Evolutionary conservation across 2,797 vertebrate genomes (phyloP).

Genomic region (Sparidentex hasta): DNA sequence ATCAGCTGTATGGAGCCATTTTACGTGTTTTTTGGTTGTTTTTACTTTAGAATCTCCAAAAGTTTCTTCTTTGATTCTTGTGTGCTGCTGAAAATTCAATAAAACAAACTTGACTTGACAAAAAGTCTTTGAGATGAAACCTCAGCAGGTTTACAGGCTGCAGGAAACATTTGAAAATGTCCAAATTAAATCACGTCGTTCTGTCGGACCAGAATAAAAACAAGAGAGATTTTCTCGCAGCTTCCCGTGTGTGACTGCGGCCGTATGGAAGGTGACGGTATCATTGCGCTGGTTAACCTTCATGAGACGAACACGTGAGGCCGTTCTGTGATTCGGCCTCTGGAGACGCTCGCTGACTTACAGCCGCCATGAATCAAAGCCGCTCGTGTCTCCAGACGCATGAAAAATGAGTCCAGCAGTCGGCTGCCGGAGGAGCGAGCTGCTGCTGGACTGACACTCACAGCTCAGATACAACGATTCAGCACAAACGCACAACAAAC

Average conservation of each 20-base stretch:
- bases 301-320: slow-evolving; percentile 10
- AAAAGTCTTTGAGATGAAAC: too few relatives aligned
- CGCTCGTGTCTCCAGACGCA: background rate
- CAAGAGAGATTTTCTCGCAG: too few relatives aligned
- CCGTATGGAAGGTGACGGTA: background rate
- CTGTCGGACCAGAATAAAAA: too few relatives aligned
- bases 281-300: slow-evolving; percentile 28
- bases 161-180: too few relatives aligned
- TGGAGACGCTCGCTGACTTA: slow-evolving; percentile 17
- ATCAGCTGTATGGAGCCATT: too few relatives aligned
- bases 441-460: slow-evolving; percentile 36
- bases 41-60: too few relatives aligned
- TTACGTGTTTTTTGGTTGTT: too few relatives aligned
- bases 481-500: slow-evolving; percentile 54
- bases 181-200: too few relatives aligned
- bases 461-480: slow-evolving; percentile 27
- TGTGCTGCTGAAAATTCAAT: too few relatives aligned
- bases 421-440: slow-evolving; percentile 11
- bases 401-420: slow-evolving; percentile 53
- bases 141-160: too few relatives aligned
- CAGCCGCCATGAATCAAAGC: slow-evolving; percentile 54
- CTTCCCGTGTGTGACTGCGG: background rate
- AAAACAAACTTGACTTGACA: too few relatives aligned
- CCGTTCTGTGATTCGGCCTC: background rate
- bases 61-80: too few relatives aligned